Base-by-base conservation (phyloP, 2,797 vertebrate species). In the Pagetopsis macropterus region DNA sequence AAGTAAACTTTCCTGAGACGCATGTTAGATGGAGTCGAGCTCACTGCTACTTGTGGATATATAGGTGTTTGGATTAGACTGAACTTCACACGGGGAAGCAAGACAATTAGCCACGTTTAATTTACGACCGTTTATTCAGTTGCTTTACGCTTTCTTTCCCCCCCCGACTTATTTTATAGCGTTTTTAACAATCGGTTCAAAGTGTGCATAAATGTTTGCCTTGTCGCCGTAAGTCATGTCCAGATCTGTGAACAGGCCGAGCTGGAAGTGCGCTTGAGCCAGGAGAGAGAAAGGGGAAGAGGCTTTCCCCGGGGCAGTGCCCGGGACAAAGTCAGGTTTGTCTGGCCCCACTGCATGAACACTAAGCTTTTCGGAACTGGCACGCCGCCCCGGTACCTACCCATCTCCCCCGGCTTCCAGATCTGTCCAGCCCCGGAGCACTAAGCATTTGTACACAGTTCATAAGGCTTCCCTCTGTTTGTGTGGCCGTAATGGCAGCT, bases 381-480 rank as follows among this genome's bases (percentile, higher is more conserved):
- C 93, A 93, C 88, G 60, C 68, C 14, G 76, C 92, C 91, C 81
- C 70, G 60, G 87, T 92, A 88, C 91, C 88, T 91, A 89, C 92
- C 89, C 87, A 82, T 89, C 87, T 87, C 88, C 54, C 83, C 74
- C 46, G 15, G 79, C 87, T 79, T 90, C 85, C 90, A 88, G 85
- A 85, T 75, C 92, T 81, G 87, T 87, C 88, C 88, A 82, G 79
- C 86, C 87, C 81, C 87, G 76, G 86, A 87, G 88, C 90, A 84
- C 75, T 92, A 92, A 93, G 92, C 86, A 86, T 93, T 94, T 94
- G 93, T 94, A 89, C 87, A 94, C 94, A 94, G 94, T 95, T 95
- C 93, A 95, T 94, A 94, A 94, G 94, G 93, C 91, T 90, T 93
- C 89, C 91, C 87, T 93, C 91, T 94, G 92, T 94, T 94, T 93